Base-by-base conservation (phyloP, 2,113 vertebrate genomes). In the Oreochromis aureus region DNA sequence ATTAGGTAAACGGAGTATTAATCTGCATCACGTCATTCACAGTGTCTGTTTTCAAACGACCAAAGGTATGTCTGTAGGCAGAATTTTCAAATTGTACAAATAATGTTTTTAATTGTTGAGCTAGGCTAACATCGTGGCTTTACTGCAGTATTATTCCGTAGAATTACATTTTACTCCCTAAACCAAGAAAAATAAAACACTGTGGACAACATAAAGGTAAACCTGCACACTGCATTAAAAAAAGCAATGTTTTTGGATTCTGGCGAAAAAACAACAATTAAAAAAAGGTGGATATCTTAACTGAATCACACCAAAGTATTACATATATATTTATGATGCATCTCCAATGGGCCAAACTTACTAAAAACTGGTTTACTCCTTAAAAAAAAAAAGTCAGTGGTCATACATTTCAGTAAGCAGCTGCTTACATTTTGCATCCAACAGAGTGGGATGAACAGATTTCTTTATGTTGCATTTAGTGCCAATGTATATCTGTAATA, bases 401-500 rank as follows among this genome's bases (percentile, higher is more conserved):
- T 63, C 9, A 12, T 34, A 56, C 22, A 63, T 80, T 89, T 81
- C 69, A 87, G n/a, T 80, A 46, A 27, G 73, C 22, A 4, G 59
- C 89, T 84, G 81, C 54, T 79, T 69, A 36, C 18, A 27, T 46
- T 84, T 58, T 85, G 10, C 48, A 51, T 51, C 32, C 30, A 69
- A 10, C 12, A 12, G 22, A 66, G 48, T 51, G 54, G 46, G 13
- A 84, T 19, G 39, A 87, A 83, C 85, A 13, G 7, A 41, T 92
- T 88, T 81, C 34, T 16, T 69, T 12, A 66, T 86, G 54, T 91
- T 88, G 24, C 69, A 81, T 76, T 87, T 88, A 78, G 91, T 96
- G 96, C 96, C 96, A 96, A 95, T 90, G 12, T 41, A 54, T 82
- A 71, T 87, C 59, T 76, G 71, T 89, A 46, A 81, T 41, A 34